Percentiles rank a stretch among this genome's conserved stretches.
Evolutionary conservation across 2,888 invertebrate genomes (phyloP).

Genomic region (Phorcus lineatus): DNA sequence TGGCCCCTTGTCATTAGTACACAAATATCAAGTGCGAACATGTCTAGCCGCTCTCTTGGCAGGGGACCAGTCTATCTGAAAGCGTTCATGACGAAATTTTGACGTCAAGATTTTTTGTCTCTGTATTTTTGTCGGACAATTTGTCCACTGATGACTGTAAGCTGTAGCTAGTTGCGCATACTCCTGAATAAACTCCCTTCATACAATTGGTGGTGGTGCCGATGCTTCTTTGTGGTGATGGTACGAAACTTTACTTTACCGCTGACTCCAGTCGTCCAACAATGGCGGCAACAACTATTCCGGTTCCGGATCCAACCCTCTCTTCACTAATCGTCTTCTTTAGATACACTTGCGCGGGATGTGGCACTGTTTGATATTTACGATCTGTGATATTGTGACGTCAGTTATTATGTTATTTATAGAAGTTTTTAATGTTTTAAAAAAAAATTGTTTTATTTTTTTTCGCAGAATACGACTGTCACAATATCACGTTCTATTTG

Average conservation of each 20-base stretch:
- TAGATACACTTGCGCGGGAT: not conserved
- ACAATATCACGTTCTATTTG: not conserved
- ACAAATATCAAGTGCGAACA: no score
- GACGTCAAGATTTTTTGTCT: constrained; percentile 1
- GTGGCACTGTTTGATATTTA: not conserved
- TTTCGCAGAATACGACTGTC: not conserved
- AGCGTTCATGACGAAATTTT: not conserved
- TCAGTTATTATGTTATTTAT: not conserved
- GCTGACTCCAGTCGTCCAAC: not conserved
- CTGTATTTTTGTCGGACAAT: not conserved
- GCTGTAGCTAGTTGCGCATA: constrained; percentile 7
- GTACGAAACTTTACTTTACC: constrained; percentile 9
- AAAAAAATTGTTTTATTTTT: no score
- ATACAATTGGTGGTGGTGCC: constrained; percentile 21
- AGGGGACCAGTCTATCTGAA: not conserved
- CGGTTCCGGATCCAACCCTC: constrained; percentile 3
- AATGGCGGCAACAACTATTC: constrained; percentile 1
- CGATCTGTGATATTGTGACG: not conserved
- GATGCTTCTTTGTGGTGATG: constrained; percentile 18
- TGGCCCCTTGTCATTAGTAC: no score
- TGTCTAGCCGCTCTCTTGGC: no score
- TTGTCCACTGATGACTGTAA: constrained; percentile 14
- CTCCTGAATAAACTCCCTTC: constrained; percentile 22
- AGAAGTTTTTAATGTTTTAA: no score
- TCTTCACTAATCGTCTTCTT: not conserved